Percentiles rank a stretch among this genome's conserved stretches.
Evolutionary conservation across 2,888 invertebrate genomes (phyloP).

Genomic region (Hydropsyche betteni): DNA sequence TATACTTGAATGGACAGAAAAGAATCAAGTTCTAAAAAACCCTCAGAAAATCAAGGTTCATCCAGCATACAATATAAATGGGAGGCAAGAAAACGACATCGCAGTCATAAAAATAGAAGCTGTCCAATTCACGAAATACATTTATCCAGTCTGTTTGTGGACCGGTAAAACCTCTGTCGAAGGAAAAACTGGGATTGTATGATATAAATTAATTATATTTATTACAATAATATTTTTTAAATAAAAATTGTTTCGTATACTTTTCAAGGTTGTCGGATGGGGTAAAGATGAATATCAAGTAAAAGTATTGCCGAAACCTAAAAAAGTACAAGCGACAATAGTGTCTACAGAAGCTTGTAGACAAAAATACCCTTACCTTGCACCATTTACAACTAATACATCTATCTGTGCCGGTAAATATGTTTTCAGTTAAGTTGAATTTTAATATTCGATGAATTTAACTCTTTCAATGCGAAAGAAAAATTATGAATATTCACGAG

Average conservation of each 20-base stretch:
- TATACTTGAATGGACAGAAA: not conserved
- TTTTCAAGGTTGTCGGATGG: constrained; percentile 14
- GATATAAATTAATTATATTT: too few relatives aligned
- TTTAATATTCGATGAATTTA: too few relatives aligned
- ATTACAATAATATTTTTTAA: too few relatives aligned
- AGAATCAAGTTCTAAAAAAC: not conserved
- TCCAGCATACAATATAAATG: not conserved
- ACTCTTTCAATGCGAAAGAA: too few relatives aligned
- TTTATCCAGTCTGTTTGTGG: not conserved
- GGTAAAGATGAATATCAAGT: not conserved
- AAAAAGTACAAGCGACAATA: not conserved
- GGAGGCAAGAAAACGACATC: not conserved
- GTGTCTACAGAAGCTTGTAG: not conserved
- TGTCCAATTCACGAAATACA: not conserved
- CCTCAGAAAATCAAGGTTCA: not conserved
- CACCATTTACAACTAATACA: not conserved
- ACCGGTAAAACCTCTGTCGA: too few relatives aligned
- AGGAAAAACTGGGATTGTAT: too few relatives aligned
- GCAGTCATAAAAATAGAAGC: not conserved
- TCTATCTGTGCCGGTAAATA: constrained; percentile 5
- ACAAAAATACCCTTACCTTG: not conserved
- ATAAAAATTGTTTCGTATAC: too few relatives aligned
- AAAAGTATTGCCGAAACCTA: not conserved
- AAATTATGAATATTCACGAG: too few relatives aligned
- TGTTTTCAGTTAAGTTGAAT: too few relatives aligned